A percentile compares a stretch with the other conserved stretches of the same genome.
Conservation (phyloP, 1,140 invertebrate genomes). For the Papilio polytes region DNA sequence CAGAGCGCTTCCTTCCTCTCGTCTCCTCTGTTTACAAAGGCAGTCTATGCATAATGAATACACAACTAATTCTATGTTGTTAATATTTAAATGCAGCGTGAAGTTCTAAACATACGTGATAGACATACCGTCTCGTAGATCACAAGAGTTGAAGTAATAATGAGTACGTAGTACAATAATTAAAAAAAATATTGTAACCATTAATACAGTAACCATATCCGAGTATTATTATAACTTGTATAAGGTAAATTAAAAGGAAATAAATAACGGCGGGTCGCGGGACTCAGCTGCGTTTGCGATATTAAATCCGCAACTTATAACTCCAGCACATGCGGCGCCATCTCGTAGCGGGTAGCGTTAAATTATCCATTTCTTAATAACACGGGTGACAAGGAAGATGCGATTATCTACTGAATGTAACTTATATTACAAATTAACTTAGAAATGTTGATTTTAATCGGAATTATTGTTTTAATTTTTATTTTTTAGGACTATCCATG, state of each 20-base stretch:
- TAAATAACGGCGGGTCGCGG: constrained; percentile 19
- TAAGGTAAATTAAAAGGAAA: constrained; percentile 39
- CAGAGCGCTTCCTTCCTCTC: constrained; percentile 24
- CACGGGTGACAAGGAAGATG: background rate
- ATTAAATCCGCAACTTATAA: constrained; percentile 41
- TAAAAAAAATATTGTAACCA: background rate
- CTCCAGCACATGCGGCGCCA: constrained; percentile 18
- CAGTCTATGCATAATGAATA: constrained; percentile 21
- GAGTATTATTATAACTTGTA: background rate
- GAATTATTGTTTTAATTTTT: background rate
- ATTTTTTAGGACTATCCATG: background rate
- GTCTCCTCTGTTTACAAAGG: constrained; percentile 18
- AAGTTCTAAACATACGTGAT: background rate
- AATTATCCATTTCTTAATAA: constrained; percentile 39
- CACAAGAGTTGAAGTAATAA: too few species aligned
- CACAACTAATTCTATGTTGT: background rate
- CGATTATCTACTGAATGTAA: background rate
- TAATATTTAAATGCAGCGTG: background rate
- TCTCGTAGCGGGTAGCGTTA: constrained; percentile 32
- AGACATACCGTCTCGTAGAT: background rate
- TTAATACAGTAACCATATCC: background rate
- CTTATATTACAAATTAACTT: background rate
- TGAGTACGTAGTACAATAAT: too few species aligned
- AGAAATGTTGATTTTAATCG: too few species aligned
- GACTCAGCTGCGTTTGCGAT: constrained; percentile 25